phyloP scores from a whole-genome alignment of 2,888 invertebrate genomes.

The Drosophila prolongata region DNA sequence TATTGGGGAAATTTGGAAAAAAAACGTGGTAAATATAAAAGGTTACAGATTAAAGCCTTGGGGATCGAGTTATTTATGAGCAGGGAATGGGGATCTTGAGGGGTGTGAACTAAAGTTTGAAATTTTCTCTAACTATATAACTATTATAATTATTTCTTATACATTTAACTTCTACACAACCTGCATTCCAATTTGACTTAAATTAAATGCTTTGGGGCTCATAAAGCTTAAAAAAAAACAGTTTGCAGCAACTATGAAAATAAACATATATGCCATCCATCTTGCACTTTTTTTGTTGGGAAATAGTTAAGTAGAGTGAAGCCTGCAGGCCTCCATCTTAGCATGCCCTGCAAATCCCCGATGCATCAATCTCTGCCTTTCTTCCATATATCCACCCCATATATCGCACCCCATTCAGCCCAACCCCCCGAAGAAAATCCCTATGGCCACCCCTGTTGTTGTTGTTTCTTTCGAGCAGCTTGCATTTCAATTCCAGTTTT shows the following conservation, averaged over 20 bases:
- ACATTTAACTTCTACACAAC: too few species aligned
- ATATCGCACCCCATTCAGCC: background rate
- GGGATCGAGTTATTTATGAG: background rate
- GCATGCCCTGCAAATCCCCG: slow-evolving; percentile 16
- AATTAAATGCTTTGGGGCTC: too few species aligned
- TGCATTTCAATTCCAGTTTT: slow-evolving; percentile 63
- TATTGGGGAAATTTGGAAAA: background rate
- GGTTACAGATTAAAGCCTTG: background rate
- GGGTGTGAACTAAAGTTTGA: background rate
- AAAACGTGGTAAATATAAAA: background rate
- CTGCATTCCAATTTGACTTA: too few species aligned
- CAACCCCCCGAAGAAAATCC: background rate
- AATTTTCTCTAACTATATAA: too few species aligned
- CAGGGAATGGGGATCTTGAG: background rate
- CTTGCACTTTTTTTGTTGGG: background rate
- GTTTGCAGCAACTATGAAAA: background rate
- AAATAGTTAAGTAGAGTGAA: too few species aligned
- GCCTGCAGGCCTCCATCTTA: background rate
- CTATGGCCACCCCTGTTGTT: background rate
- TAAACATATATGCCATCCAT: background rate
- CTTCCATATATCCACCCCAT: too few species aligned
- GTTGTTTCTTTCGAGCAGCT: slow-evolving; percentile 25
- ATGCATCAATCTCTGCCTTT: slow-evolving; percentile 2
- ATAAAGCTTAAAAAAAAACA: background rate
- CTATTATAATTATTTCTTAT: too few species aligned